A percentile compares a stretch with the other conserved stretches of the same genome.
Evolutionary conservation across 2,113 vertebrate species (phyloP).

Genomic region (Pseudonaja textilis): DNA sequence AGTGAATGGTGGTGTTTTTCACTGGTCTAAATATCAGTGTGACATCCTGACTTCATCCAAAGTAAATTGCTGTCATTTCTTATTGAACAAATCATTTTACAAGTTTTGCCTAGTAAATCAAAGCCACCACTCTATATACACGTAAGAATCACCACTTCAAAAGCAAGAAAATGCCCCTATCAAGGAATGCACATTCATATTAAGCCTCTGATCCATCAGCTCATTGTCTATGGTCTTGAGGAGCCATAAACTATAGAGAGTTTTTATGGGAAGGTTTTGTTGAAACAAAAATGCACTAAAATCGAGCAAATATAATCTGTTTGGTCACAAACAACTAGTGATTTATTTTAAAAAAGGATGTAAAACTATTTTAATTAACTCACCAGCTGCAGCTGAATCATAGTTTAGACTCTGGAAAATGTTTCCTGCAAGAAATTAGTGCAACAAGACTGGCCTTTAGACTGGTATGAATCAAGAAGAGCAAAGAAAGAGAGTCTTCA

Average conservation of each 20-base stretch:
- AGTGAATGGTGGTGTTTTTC: slow-evolving; percentile 61
- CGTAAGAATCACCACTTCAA: neutral
- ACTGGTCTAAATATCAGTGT: slow-evolving; percentile 59
- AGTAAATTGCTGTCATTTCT: neutral
- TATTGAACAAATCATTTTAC: neutral
- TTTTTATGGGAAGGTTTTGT: neutral
- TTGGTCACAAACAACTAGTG: slow-evolving; percentile 7
- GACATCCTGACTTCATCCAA: too few species aligned
- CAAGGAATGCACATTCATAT: neutral
- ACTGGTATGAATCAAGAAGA: neutral
- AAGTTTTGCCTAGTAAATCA: neutral
- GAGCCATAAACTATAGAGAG: neutral
- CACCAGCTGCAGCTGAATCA: neutral
- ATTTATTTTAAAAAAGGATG: neutral
- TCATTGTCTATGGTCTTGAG: neutral
- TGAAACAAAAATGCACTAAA: neutral
- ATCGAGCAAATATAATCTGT: neutral
- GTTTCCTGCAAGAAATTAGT: slow-evolving; percentile 14
- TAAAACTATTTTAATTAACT: slow-evolving; percentile 15
- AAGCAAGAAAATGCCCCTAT: neutral
- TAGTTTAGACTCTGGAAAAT: neutral
- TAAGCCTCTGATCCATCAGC: neutral
- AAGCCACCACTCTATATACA: neutral
- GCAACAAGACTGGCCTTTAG: neutral
- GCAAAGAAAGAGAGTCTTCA: neutral